Evolutionary conservation across 2,113 vertebrate species (phyloP).

Genomic region (Struthidea cinerea): DNA sequence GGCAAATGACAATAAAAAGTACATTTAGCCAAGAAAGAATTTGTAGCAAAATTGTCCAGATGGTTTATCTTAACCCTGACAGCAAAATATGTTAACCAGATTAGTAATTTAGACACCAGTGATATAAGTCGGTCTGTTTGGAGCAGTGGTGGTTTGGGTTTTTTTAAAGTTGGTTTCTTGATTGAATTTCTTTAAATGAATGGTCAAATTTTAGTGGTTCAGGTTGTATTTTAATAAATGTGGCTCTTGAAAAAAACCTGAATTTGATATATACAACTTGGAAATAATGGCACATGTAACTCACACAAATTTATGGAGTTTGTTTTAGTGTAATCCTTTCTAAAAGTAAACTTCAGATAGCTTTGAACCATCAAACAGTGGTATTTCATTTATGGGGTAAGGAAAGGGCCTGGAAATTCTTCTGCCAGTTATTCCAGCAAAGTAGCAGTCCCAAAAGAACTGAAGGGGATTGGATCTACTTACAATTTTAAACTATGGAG

Average conservation of each 20-base stretch:
- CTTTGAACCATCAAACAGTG: neutral
- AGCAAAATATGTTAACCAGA: constrained; percentile 37
- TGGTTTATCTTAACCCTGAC: constrained; percentile 47
- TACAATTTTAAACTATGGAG: neutral
- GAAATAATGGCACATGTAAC: neutral
- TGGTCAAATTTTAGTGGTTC: neutral
- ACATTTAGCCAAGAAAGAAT: neutral
- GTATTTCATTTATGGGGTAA: neutral
- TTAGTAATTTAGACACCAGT: constrained; percentile 18
- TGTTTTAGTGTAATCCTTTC: neutral
- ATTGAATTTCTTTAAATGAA: neutral
- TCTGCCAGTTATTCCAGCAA: neutral
- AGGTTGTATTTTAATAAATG: neutral
- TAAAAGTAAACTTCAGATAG: neutral
- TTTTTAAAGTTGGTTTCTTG: neutral
- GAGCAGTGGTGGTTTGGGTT: neutral
- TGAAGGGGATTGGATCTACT: neutral
- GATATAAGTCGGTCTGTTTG: neutral
- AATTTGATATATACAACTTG: neutral
- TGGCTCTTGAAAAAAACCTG: neutral
- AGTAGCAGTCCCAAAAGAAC: neutral
- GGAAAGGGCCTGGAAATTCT: neutral
- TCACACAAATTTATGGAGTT: neutral
- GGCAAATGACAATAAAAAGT: constrained; percentile 45
- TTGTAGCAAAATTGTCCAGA: constrained; percentile 20